phyloP scores from a whole-genome alignment of 2,797 vertebrate species.

The Vipera ursinii region DNA sequence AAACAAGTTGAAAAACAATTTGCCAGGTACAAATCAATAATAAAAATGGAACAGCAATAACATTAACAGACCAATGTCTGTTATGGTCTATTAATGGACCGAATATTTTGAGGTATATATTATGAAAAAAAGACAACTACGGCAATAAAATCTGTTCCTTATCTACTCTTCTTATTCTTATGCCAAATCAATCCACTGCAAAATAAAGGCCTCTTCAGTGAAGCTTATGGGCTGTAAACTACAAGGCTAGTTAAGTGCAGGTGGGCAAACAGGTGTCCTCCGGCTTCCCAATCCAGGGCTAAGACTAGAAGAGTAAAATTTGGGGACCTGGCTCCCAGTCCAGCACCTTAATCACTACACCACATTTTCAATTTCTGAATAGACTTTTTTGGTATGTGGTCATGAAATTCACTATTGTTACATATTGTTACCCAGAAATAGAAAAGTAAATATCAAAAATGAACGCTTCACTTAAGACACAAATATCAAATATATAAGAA shows the following conservation, averaged over 20 bases:
- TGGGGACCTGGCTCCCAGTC: neutral
- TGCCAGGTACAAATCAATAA: neutral
- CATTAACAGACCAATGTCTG: neutral
- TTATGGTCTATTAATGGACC: neutral
- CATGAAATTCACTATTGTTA: constrained; percentile 37
- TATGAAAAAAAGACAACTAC: constrained; percentile 19
- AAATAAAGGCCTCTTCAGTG: neutral
- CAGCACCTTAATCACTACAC: neutral
- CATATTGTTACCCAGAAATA: neutral
- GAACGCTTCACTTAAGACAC: neutral
- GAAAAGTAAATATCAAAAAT: neutral
- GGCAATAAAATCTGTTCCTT: constrained; percentile 40
- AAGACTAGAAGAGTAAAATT: neutral
- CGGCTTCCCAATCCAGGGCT: neutral
- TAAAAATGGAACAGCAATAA: neutral
- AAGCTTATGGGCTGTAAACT: neutral
- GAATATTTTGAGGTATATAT: neutral
- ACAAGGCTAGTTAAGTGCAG: neutral
- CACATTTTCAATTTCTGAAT: neutral
- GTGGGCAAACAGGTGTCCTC: neutral
- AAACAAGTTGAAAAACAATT: constrained; percentile 2
- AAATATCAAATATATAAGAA: neutral
- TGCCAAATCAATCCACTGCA: neutral
- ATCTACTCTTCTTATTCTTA: constrained; percentile 2
- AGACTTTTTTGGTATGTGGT: neutral